Conservation (phyloP, 2,797 vertebrate genomes). For the Dromococcyx pavoninus region DNA sequence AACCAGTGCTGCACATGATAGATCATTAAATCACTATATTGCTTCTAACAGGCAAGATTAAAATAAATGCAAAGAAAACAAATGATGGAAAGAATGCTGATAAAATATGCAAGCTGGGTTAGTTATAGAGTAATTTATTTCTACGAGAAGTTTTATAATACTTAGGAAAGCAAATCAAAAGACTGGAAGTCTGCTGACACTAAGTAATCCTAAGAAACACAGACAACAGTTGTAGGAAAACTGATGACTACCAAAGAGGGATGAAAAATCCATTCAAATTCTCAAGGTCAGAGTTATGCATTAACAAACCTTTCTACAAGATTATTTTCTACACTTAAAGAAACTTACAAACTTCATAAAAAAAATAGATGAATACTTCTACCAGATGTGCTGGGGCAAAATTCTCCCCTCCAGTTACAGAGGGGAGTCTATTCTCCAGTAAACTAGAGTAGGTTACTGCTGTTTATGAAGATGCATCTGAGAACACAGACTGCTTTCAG, state of each 20-base stretch:
- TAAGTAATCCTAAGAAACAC: conserved; percentile 68
- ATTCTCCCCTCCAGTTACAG: background rate
- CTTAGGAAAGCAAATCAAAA: conserved; percentile 72
- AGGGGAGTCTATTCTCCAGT: background rate
- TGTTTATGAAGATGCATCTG: background rate
- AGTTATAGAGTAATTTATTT: conserved; percentile 73
- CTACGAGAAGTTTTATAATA: conserved; percentile 44
- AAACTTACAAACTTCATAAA: background rate
- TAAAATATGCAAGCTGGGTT: conserved; percentile 70
- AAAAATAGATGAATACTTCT: background rate
- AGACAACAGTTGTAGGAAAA: conserved; percentile 61
- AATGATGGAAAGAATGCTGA: conserved; percentile 44
- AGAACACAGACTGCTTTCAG: background rate
- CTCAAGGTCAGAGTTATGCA: conserved; percentile 38
- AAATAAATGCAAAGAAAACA: conserved; percentile 59
- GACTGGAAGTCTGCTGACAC: conserved; percentile 65
- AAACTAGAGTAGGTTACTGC: background rate
- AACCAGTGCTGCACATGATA: background rate
- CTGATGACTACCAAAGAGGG: conserved; percentile 62
- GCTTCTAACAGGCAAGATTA: conserved; percentile 48
- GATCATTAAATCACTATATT: background rate
- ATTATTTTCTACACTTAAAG: conserved; percentile 1
- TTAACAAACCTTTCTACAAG: background rate
- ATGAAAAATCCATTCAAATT: conserved; percentile 63
- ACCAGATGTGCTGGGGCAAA: background rate